Percentiles rank a stretch among this genome's conserved stretches.
phyloP scores from a whole-genome alignment of 1,140 invertebrate species.

The Drosophila yakuba region DNA sequence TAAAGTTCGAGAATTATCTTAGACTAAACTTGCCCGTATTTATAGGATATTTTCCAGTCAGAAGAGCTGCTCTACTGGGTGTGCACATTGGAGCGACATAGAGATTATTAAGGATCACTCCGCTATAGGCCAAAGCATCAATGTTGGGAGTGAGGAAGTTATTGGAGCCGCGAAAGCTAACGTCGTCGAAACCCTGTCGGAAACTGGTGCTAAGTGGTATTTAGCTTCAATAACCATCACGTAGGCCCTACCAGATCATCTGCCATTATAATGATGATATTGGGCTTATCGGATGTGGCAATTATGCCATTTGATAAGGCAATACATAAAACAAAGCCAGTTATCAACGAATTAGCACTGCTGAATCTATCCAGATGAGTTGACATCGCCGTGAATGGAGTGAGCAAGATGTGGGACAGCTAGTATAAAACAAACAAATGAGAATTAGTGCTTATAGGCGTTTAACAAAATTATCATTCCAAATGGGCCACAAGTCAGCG shows the following conservation, averaged over 20 bases:
- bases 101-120: conserved; percentile 90
- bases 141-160: conserved; percentile 94
- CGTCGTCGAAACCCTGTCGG: conserved; percentile 93
- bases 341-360: conserved; percentile 13
- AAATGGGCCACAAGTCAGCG: conserved; percentile 20
- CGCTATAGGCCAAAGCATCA: conserved; percentile 91
- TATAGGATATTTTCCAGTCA: conserved; percentile 94
- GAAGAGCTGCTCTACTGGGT: conserved; percentile 90
- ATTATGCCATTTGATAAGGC: neutral
- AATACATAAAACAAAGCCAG: conserved; percentile 17
- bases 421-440: conserved; percentile 12
- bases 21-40: conserved; percentile 87
- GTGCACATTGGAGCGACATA: conserved; percentile 92
- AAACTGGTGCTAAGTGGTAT: neutral
- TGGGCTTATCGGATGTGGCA: conserved; percentile 69
- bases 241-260: conserved; percentile 86
- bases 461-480: conserved; percentile 31
- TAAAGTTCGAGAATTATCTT: no score
- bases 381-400: conserved; percentile 25
- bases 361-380: conserved; percentile 1
- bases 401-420: conserved; percentile 26
- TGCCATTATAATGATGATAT: conserved; percentile 87
- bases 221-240: neutral
- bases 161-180: conserved; percentile 94
- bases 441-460: conserved; percentile 27